Evolutionary conservation across 1,140 invertebrate genomes (phyloP), one percentile per base, ranked within the genome.

Genomic region (Glossosoma conforme): DNA sequence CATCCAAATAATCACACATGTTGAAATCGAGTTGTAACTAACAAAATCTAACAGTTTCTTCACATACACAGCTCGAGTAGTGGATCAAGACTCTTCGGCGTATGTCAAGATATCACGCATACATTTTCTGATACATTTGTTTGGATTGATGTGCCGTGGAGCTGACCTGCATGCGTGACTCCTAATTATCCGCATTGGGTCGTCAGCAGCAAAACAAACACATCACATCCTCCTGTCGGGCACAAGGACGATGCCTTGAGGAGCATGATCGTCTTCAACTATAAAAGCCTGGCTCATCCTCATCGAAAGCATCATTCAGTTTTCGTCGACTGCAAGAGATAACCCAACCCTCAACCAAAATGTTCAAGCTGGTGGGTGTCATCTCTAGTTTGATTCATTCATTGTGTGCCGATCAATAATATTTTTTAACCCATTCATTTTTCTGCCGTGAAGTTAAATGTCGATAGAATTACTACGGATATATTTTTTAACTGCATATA

Each of bases 301-400:
- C 35, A 9, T 5, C 28, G 18, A 36, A 36, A 19, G 40, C 45
- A 57, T 52, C 54, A 57, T 48, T 57, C 54, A 57, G 54, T 57
- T 57, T 47, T 44, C 8, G 44, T 33, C 44, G 40, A 57, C 54
- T 48, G 49, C 38, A 57, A 57, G 32, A 46, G 46, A 52, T 48
- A 48, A 10, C 28, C 24, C 38, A 55, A 25, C 42, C 43, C 38
- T 61, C 58, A 58, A 54, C 19, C 51, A 60, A 59, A 56, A 69
- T 69, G 67, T 65, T 67, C 61, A 69, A 69, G 52, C 58, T 68
- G 61, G 67, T 69, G 44, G 63, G 65, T 66, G 52, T 43, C 35
- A 41, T 21, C 28, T 43, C 9, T 43, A 13, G 15, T 33, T 15
- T 33, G 3, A 33, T 13, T n/a, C n/a, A 33, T 33, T 33, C 25